Percentiles rank a stretch among this genome's conserved stretches.
These are phyloP conservation scores for Forbesichthys papilliferus DNA, from an alignment of 2,113 vertebrate genomes.

Conservation along the genomic window DNA sequence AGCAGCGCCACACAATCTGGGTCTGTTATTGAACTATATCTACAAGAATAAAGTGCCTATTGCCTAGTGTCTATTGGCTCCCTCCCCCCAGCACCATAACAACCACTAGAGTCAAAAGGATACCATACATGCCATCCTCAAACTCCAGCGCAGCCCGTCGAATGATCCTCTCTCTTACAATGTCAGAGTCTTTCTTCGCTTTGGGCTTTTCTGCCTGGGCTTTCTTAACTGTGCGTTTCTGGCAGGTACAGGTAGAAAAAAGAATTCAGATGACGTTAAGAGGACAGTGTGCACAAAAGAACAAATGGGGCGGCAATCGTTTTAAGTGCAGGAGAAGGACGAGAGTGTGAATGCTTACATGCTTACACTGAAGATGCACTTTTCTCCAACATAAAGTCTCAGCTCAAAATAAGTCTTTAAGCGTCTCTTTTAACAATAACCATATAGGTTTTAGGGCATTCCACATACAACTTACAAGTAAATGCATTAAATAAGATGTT, in stretches of 20 bases:
- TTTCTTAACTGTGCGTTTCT: conserved; percentile 89
- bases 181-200: conserved; percentile 82
- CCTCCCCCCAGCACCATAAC: too few relatives aligned
- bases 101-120: conserved; percentile 73
- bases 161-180: conserved; percentile 93
- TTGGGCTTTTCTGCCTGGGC: conserved; percentile 75
- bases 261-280: not conserved
- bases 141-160: conserved; percentile 94
- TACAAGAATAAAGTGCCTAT: too few relatives aligned
- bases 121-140: conserved; percentile 99
- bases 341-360: too few relatives aligned
- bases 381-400: too few relatives aligned
- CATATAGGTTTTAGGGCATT: too few relatives aligned
- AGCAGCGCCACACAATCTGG: too few relatives aligned
- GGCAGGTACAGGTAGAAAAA: conserved; percentile 16
- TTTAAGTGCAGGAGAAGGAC: not conserved
- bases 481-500: too few relatives aligned
- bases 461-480: too few relatives aligned
- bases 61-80: too few relatives aligned
- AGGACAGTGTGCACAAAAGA: not conserved
- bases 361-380: not conserved
- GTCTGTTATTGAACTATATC: too few relatives aligned
- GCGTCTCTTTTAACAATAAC: too few relatives aligned
- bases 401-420: too few relatives aligned
- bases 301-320: conserved; percentile 14